Base-by-base conservation (phyloP, 2,797 vertebrate species). In the Fringilla coelebs region DNA sequence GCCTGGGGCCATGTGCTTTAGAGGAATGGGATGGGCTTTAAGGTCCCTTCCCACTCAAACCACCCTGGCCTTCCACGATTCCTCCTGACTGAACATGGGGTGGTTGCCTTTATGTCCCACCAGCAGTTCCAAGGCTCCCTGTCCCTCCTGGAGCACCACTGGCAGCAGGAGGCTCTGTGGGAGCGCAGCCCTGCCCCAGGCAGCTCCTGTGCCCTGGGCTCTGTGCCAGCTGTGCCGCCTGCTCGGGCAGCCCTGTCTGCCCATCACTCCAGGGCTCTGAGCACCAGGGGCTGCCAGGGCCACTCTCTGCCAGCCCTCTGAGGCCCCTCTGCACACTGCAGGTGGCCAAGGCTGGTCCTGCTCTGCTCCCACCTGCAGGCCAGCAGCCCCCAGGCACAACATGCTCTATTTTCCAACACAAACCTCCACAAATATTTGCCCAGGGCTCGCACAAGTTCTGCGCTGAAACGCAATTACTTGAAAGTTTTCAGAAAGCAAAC, bases 401-500 rank as follows among this genome's bases (percentile, higher is more conserved):
- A 5, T 60, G 87, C 45, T 77, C 92, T 51, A 36, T 58, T 55
- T 26, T 51, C 77, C 4, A 87, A 87, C 67, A 71, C n/a, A 81
- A 87, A 85, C 20, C 65, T 66, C 78, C 95, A 92, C 91, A 89
- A 92, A 89, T 94, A 93, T 92, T 89, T 95, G 91, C 81, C 62
- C 51, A 57, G 11, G 38, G 60, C 77, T 73, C 22, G 86, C 91
- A 76, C 74, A 17, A 74, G 34, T 70, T 71, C 91, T 41, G 65
- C 2, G 0, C 54, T 22, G 25, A 91, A 91, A 96, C 1, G 31
- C 83, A 94, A 88, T 86, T 77, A 74, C 91, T 43, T 55, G 41
- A 4, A 81, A 95, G 89, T 94, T 91, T 94, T 88, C 95, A 72
- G 85, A 88, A 68, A 86, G 90, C 88, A 96, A 95, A 96, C 91